Conservation (phyloP, 2,797 vertebrate genomes). For the Columba guinea region DNA sequence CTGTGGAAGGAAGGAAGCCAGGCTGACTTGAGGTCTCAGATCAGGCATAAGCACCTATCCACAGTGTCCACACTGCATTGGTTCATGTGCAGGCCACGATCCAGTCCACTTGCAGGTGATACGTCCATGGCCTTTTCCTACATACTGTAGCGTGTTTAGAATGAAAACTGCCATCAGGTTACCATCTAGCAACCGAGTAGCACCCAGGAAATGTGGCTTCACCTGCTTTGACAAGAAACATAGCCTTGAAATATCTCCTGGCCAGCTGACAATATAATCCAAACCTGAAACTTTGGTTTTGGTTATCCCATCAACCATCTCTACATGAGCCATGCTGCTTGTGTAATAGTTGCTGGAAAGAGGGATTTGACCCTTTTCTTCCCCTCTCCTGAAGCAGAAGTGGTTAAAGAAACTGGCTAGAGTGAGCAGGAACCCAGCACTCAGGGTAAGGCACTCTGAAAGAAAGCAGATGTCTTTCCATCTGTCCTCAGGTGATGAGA, state of each 20-base stretch:
- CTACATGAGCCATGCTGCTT: not conserved
- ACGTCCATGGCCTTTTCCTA: not conserved
- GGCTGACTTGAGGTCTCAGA: not conserved
- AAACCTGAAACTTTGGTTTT: not conserved
- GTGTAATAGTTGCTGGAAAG: not conserved
- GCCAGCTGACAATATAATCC: not conserved
- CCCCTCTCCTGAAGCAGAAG: not conserved
- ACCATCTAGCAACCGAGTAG: not conserved
- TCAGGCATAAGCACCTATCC: not conserved
- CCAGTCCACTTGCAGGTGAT: not conserved
- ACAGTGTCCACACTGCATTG: not conserved
- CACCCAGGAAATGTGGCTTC: not conserved
- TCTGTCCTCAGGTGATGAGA: slow-evolving; percentile 8
- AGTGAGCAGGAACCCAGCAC: not conserved
- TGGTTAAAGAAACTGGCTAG: not conserved
- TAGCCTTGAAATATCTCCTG: not conserved
- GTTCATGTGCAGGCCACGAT: not conserved
- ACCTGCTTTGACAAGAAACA: not conserved
- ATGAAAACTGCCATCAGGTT: not conserved
- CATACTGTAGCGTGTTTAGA: not conserved
- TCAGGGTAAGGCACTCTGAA: slow-evolving; percentile 16
- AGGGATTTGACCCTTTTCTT: not conserved
- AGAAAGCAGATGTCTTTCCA: slow-evolving; percentile 58
- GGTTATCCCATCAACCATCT: not conserved
- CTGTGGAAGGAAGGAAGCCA: not conserved